Evolutionary conservation across 2,797 vertebrate species (phyloP).

Genomic region (Chelon auratus): DNA sequence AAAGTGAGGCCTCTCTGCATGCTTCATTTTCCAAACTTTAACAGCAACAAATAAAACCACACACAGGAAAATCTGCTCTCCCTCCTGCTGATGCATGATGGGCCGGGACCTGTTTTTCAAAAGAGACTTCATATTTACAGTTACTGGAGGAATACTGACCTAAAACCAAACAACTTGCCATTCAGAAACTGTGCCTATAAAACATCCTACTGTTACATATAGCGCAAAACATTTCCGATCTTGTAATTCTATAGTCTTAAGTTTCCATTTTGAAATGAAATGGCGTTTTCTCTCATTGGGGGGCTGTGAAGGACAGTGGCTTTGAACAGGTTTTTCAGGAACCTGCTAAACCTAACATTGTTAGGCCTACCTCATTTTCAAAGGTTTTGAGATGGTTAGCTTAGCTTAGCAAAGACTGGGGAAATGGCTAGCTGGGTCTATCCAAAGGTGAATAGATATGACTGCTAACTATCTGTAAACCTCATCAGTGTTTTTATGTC

Average conservation of each 20-base stretch:
- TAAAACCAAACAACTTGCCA: slow-evolving; percentile 20
- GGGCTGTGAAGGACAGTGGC: slow-evolving; percentile 25
- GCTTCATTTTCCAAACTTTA: slow-evolving; percentile 51
- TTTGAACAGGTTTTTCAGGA: slow-evolving; percentile 46
- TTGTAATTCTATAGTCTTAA: neutral
- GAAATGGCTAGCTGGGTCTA: too few relatives aligned
- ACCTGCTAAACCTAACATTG: slow-evolving; percentile 50
- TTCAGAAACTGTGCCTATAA: slow-evolving; percentile 19
- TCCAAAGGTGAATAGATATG: too few relatives aligned
- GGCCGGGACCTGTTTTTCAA: slow-evolving; percentile 39
- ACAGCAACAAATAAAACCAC: slow-evolving; percentile 43
- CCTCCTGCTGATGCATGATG: slow-evolving; percentile 41
- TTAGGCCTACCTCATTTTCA: slow-evolving; percentile 1
- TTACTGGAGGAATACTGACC: slow-evolving; percentile 47
- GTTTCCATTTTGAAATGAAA: neutral
- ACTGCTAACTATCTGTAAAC: neutral
- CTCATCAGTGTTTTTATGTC: too few relatives aligned
- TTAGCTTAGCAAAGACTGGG: neutral
- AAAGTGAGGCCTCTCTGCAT: slow-evolving; percentile 40
- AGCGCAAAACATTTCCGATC: neutral
- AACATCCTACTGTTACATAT: neutral
- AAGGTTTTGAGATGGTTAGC: neutral
- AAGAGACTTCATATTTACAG: slow-evolving; percentile 59
- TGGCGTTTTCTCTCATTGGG: too few relatives aligned
- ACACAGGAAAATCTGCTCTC: slow-evolving; percentile 40